These are phyloP conservation scores for Chelon auratus DNA, from an alignment of 2,797 vertebrate genomes.

Conservation along the genomic window DNA sequence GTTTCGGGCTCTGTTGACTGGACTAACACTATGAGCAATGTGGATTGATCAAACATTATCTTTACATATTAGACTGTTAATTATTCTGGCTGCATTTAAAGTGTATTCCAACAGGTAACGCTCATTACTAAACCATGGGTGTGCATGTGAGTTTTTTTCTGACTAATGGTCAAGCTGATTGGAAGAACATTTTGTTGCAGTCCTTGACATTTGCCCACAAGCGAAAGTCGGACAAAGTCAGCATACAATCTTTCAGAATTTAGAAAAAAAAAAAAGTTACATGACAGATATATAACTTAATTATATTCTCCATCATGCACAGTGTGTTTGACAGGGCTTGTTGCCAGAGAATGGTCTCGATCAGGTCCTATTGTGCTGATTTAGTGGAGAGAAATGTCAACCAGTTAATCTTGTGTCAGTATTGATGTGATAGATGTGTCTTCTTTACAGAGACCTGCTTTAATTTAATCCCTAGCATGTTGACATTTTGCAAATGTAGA, in stretches of 20 bases:
- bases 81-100: constrained; percentile 68
- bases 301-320: constrained; percentile 70
- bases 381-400: constrained; percentile 68
- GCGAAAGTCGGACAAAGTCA: constrained; percentile 56
- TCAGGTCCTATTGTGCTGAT: constrained; percentile 60
- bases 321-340: constrained; percentile 51
- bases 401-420: constrained; percentile 75
- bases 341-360: constrained; percentile 54
- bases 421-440: constrained; percentile 72
- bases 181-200: constrained; percentile 64
- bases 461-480: constrained; percentile 74
- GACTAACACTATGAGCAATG: constrained; percentile 66
- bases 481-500: constrained; percentile 80
- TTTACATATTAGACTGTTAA: constrained; percentile 73
- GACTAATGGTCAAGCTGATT: constrained; percentile 66
- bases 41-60: constrained; percentile 79
- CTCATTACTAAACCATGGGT: constrained; percentile 36
- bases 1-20: constrained; percentile 74
- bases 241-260: constrained; percentile 20
- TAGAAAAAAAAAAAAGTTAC: constrained; percentile 10
- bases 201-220: constrained; percentile 58
- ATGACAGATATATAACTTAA: constrained; percentile 70
- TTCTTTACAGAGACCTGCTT: constrained; percentile 63
- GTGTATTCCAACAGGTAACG: constrained; percentile 48
- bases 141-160: constrained; percentile 24